Evolutionary conservation across 2,113 vertebrate species (phyloP).

Genomic region (Fregata magnificens): DNA sequence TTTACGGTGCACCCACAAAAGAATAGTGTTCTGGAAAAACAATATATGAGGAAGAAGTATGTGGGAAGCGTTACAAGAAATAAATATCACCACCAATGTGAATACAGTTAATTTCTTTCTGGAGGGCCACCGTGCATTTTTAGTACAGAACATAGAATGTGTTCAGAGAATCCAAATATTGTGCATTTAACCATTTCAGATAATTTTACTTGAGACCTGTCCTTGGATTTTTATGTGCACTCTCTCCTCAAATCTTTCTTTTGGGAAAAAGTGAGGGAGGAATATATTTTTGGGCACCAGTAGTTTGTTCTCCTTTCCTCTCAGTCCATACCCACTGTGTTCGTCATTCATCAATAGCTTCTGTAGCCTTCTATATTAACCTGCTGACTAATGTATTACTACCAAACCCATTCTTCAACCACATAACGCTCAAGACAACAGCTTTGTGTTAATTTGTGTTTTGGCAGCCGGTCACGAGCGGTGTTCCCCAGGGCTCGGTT

Average conservation of each 20-base stretch:
- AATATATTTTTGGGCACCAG: neutral
- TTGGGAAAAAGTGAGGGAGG: neutral
- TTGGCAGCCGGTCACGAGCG: too few relatives aligned
- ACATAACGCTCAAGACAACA: neutral
- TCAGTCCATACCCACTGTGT: neutral
- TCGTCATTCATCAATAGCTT: neutral
- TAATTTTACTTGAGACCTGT: neutral
- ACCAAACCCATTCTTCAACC: neutral
- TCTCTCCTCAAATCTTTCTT: neutral
- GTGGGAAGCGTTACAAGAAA: neutral
- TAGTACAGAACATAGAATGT: neutral
- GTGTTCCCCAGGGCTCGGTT: too few relatives aligned
- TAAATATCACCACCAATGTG: neutral
- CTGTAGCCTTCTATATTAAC: neutral
- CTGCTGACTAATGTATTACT: neutral
- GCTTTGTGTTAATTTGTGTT: neutral
- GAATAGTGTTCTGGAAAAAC: neutral
- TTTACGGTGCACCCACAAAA: accelerated
- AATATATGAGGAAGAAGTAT: accelerated
- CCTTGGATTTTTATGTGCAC: neutral
- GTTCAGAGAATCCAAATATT: neutral
- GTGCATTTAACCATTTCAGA: neutral
- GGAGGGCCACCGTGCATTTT: neutral
- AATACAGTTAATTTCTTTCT: neutral
- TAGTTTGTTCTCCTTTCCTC: neutral